phyloP scores from a whole-genome alignment of 2,888 invertebrate species.

The Orthosia gracilis region DNA sequence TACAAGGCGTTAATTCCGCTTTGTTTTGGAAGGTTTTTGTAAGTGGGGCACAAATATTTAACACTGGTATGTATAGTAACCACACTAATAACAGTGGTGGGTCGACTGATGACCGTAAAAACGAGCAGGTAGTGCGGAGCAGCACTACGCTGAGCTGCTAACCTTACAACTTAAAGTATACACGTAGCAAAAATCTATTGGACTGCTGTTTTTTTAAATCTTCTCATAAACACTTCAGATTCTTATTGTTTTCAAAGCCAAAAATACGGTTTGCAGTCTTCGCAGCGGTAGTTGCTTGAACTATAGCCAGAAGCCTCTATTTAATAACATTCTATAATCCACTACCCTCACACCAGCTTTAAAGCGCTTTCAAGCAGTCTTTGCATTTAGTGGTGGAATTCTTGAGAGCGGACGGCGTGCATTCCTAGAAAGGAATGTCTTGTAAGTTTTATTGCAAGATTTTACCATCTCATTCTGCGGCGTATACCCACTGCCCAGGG shows the following conservation, averaged over 20 bases:
- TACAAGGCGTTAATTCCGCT: background rate
- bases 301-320: conserved; percentile 22
- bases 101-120: no score
- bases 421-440: conserved; percentile 80
- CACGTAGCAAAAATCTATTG: no score
- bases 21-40: background rate
- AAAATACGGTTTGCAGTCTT: background rate
- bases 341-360: conserved; percentile 40
- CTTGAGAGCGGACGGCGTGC: conserved; percentile 76
- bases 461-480: conserved; percentile 76
- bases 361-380: conserved; percentile 62
- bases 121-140: no score
- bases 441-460: conserved; percentile 83
- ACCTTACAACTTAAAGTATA: no score
- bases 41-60: background rate
- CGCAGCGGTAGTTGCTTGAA: background rate
- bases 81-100: no score
- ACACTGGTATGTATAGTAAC: background rate
- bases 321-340: conserved; percentile 38
- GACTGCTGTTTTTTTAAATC: no score
- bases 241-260: no score
- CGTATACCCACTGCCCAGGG: conserved; percentile 35
- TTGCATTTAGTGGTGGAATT: conserved; percentile 78
- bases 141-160: no score
- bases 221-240: no score